phyloP scores from a whole-genome alignment of 2,113 vertebrate genomes.

The Numenius arquata region DNA sequence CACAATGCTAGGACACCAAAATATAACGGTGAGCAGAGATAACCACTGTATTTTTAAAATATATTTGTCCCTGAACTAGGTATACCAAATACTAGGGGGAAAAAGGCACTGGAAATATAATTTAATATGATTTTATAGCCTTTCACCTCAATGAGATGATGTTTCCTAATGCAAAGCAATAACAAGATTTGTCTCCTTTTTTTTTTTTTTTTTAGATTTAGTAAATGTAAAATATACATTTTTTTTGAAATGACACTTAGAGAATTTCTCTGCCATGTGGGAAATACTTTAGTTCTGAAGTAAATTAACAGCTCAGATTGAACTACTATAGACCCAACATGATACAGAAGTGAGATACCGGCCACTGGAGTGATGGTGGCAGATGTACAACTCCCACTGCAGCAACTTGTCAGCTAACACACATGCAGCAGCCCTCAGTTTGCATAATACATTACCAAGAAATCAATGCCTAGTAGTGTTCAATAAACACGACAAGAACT shows the following conservation, averaged over 20 bases:
- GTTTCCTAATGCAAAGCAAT: not conserved
- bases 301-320: slow-evolving; percentile 35
- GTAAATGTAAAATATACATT: not conserved
- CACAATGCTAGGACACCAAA: not conserved
- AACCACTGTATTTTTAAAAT: not conserved
- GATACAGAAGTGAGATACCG: not conserved
- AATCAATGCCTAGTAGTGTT: slow-evolving; percentile 39
- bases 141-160: not conserved
- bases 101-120: not conserved
- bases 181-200: not conserved
- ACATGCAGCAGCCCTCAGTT: not conserved
- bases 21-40: not conserved
- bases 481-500: not conserved
- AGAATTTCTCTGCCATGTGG: not conserved
- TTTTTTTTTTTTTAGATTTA: not conserved
- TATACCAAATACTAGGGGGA: not conserved
- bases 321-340: not conserved
- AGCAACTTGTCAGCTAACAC: slow-evolving; percentile 9
- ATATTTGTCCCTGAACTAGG: not conserved
- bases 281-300: slow-evolving; percentile 19
- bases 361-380: not conserved
- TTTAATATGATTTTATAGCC: not conserved
- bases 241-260: not conserved
- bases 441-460: slow-evolving; percentile 6
- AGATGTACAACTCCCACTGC: not conserved